phyloP scores from a whole-genome alignment of 30 jellyfish, hydroid and myxozoan genomes.

The Cassiopea xamachana region DNA sequence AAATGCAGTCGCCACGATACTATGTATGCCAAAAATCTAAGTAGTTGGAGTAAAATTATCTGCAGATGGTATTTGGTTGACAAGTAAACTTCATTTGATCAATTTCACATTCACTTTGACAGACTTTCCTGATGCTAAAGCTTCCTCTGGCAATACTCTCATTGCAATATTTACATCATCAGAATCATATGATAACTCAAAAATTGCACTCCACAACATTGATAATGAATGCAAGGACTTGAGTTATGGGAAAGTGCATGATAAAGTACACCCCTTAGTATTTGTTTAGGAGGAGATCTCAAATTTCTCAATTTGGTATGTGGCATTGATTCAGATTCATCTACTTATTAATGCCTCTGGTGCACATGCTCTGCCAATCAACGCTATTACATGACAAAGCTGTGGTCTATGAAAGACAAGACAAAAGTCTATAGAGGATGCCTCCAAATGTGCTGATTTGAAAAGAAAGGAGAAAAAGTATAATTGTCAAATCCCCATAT shows the following conservation, averaged over 20 bases:
- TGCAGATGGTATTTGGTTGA: slow-evolving; percentile 10
- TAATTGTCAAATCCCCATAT: not conserved
- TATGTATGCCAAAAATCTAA: not conserved
- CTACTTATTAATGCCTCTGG: no score
- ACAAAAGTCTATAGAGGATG: slow-evolving; percentile 4
- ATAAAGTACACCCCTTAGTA: no score
- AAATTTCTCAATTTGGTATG: no score
- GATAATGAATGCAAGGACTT: no score
- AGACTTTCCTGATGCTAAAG: not conserved
- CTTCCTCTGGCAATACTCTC: not conserved
- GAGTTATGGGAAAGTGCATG: no score
- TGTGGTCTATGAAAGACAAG: not conserved
- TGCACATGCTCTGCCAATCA: slow-evolving; percentile 17
- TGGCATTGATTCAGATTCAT: no score
- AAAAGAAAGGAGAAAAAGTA: not conserved
- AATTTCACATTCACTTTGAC: not conserved
- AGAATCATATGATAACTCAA: not conserved
- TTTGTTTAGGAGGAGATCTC: no score
- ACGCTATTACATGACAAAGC: slow-evolving; percentile 20
- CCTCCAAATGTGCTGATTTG: not conserved
- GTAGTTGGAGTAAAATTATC: not conserved
- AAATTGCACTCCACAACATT: not conserved
- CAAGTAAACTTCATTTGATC: not conserved
- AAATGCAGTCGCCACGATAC: no score
- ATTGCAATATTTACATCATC: not conserved